Conservation (phyloP, 2,888 invertebrate genomes). For the Caenorhabditis drosophilae region DNA sequence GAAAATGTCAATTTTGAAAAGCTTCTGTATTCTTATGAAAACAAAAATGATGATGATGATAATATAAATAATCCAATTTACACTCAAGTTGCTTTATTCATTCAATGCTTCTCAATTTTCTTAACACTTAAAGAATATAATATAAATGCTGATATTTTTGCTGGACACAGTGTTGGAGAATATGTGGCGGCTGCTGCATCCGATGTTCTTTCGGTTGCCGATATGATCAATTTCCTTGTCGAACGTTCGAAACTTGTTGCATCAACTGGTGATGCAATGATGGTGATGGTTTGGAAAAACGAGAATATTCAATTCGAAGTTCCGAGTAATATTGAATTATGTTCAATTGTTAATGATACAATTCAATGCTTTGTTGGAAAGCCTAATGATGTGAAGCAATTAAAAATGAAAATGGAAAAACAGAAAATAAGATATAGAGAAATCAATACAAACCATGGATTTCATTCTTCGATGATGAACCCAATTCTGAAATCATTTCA, state of each 20-base stretch:
- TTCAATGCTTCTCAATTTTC: constrained; percentile 39
- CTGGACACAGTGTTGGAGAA: constrained; percentile 66
- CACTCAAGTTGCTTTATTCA: constrained; percentile 52
- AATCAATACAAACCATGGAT: constrained; percentile 53
- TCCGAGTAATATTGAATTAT: constrained; percentile 48
- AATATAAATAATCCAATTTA: constrained; percentile 20
- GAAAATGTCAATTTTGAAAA: not conserved
- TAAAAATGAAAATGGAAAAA: constrained; percentile 12
- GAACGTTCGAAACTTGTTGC: constrained; percentile 44
- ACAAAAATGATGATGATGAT: constrained; percentile 8
- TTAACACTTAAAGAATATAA: constrained; percentile 28
- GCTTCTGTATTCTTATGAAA: constrained; percentile 4
- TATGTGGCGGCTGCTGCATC: constrained; percentile 51
- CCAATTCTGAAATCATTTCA: constrained; percentile 45
- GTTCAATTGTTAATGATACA: constrained; percentile 44
- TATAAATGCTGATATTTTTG: constrained; percentile 28
- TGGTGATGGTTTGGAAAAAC: constrained; percentile 58
- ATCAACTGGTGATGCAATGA: constrained; percentile 49
- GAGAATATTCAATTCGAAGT: constrained; percentile 16
- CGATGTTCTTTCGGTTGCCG: constrained; percentile 20
- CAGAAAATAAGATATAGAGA: constrained; percentile 30
- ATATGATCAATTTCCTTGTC: constrained; percentile 37
- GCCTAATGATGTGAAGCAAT: constrained; percentile 6
- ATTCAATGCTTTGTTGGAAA: constrained; percentile 48
- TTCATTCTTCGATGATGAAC: constrained; percentile 58